These are phyloP conservation scores for Diplodus puntazzo DNA, from an alignment of 2,797 vertebrate species.

Conservation along the genomic window DNA sequence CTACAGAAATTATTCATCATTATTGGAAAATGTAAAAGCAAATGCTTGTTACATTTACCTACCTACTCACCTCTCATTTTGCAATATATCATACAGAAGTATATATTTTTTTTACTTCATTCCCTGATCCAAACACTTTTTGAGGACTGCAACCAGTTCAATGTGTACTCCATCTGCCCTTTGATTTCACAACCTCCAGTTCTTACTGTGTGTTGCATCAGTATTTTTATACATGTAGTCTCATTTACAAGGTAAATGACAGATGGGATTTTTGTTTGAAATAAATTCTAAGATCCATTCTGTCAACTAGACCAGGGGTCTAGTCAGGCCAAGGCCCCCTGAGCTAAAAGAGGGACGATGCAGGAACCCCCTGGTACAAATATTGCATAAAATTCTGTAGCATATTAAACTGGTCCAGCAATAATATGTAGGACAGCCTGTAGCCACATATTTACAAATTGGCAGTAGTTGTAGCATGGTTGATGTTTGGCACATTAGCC, in stretches of 20 bases:
- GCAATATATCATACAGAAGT: background rate
- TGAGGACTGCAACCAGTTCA: background rate
- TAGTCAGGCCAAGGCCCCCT: no score
- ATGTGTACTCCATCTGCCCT: conserved; percentile 1
- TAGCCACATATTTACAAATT: no score
- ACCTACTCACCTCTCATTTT: background rate
- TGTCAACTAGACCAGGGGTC: background rate
- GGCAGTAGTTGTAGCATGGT: no score
- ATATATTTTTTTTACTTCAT: background rate
- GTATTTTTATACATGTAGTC: background rate
- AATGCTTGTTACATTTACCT: background rate
- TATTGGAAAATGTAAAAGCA: background rate
- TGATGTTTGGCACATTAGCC: no score
- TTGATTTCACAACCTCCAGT: conserved; percentile 13
- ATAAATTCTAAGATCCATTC: background rate
- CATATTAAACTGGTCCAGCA: no score
- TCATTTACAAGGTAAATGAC: background rate
- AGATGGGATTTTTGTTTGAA: conserved; percentile 13
- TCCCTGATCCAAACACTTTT: background rate
- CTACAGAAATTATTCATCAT: background rate
- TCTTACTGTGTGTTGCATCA: conserved; percentile 48
- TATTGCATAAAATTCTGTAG: no score
- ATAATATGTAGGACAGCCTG: no score
- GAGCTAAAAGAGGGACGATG: no score
- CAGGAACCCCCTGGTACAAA: no score